Conservation (phyloP, 1,140 invertebrate genomes). For the Cotesia typhae region DNA sequence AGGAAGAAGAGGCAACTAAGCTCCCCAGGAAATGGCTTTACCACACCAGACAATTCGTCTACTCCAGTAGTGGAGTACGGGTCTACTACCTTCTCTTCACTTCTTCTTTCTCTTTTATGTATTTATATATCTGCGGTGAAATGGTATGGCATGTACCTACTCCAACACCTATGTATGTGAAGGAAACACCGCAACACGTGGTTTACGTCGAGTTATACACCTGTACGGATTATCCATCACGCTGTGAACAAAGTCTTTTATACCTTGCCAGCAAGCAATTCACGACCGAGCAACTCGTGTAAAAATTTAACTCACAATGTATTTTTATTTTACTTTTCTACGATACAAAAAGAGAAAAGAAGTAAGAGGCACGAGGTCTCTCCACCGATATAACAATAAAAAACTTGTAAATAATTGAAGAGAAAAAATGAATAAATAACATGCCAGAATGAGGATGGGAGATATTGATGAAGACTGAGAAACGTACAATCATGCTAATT, state of each 20-base stretch:
- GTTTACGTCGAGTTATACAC: conserved; percentile 50
- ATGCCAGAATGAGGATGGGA: not conserved
- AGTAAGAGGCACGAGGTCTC: no score
- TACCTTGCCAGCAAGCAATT: no score
- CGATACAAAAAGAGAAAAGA: no score
- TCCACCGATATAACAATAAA: no score
- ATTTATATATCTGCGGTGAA: conserved; percentile 1
- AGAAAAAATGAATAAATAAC: not conserved
- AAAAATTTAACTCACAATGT: no score
- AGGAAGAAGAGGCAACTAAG: conserved; percentile 37
- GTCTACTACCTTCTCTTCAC: not conserved
- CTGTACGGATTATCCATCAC: conserved; percentile 43
- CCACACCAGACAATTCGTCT: conserved; percentile 46
- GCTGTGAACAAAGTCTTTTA: conserved; percentile 4
- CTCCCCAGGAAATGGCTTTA: conserved; percentile 41
- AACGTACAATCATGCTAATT: conserved; percentile 1
- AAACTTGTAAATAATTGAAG: no score
- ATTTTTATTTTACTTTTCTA: no score
- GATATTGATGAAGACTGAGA: no score
- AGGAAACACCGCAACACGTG: conserved; percentile 52
- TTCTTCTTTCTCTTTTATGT: not conserved
- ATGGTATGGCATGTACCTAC: not conserved
- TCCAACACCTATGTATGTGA: conserved; percentile 20
- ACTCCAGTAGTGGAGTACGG: conserved; percentile 1
- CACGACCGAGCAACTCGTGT: no score